Base-by-base conservation (phyloP, 2,888 invertebrate genomes). In the Apoda limacodes region DNA sequence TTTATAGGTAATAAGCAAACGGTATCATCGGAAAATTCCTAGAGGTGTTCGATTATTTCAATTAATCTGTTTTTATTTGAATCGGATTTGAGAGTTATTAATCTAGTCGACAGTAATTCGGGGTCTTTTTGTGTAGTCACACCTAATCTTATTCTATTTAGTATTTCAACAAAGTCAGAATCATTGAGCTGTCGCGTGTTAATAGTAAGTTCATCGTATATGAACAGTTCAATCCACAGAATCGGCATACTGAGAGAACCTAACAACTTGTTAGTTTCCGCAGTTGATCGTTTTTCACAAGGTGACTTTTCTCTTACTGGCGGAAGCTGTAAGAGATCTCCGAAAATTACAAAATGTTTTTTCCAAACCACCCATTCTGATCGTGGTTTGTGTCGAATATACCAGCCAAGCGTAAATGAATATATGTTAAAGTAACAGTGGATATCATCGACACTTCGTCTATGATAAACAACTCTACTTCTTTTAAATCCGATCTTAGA, bases 311-410 rank as follows among this genome's bases (percentile, higher is more conserved):
- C 46, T 25, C 40, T 42, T 12, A 52, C 52, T 2, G 54, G 55
- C 6, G 54, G 55, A 6, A 56, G 41, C 36, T 59, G 55, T 12
- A 59, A 36, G n/a, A 58, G 46, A 42, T 61, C 57, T 11, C 55
- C 53, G 25, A 59, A 44, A 4, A 57, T 25, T 13, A 57, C 5
- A 23, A 57, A 36, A 32, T 55, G 44, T 35, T 39, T 50, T 38
- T 41, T 12, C 52, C 55, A 36, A 56, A 59, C 53, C 52, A 56
- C 5, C 53, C 52, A 39, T 55, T 37, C 14, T 43, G 35, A 5
- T 22, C 28, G 10, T 55, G 47, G 4, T 9, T 11, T 6, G 52
- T 55, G 35, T 54, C 35, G 27, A 51, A 59, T 30, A 56, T 49
- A 15, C 38, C 17, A 17, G 25, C 29, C 21, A 40, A 40, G 14